Conservation (phyloP, 2,888 invertebrate species). For the Actias luna region DNA sequence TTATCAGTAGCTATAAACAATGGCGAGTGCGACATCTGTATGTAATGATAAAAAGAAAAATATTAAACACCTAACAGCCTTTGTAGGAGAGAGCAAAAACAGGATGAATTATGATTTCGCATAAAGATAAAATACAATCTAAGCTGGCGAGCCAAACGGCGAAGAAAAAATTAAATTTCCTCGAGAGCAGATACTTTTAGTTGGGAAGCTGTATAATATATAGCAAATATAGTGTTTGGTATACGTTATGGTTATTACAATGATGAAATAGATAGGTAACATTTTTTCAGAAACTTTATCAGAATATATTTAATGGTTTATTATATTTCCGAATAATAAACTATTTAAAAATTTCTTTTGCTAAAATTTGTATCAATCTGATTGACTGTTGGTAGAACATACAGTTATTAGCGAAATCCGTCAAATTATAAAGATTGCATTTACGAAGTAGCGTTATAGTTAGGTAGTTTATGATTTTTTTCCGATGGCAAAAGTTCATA, state of each 20-base stretch:
- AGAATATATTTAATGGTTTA: background rate
- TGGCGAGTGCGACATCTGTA: constrained; percentile 61
- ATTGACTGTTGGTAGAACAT: too few relatives aligned
- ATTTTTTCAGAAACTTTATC: background rate
- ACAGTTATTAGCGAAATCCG: too few relatives aligned
- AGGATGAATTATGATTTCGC: constrained; percentile 78
- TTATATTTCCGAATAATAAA: too few relatives aligned
- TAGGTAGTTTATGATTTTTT: too few relatives aligned
- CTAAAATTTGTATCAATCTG: too few relatives aligned
- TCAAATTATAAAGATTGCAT: too few relatives aligned
- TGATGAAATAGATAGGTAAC: background rate
- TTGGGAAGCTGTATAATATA: constrained; percentile 56
- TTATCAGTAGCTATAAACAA: constrained; percentile 63
- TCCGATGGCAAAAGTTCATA: too few relatives aligned
- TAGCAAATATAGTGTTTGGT: constrained; percentile 39
- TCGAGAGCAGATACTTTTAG: constrained; percentile 55
- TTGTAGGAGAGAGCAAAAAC: constrained; percentile 64
- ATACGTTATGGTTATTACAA: constrained; percentile 14
- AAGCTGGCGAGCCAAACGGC: constrained; percentile 73
- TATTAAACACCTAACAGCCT: constrained; percentile 66
- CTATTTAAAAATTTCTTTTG: too few relatives aligned
- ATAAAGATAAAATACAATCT: constrained; percentile 80
- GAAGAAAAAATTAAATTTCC: constrained; percentile 74
- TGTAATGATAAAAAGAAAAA: constrained; percentile 62
- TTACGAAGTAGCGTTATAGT: too few relatives aligned